Percentiles rank a stretch among this genome's conserved stretches.
Conservation (phyloP, 2,113 vertebrate genomes). For the Herpetotheres cachinnans region DNA sequence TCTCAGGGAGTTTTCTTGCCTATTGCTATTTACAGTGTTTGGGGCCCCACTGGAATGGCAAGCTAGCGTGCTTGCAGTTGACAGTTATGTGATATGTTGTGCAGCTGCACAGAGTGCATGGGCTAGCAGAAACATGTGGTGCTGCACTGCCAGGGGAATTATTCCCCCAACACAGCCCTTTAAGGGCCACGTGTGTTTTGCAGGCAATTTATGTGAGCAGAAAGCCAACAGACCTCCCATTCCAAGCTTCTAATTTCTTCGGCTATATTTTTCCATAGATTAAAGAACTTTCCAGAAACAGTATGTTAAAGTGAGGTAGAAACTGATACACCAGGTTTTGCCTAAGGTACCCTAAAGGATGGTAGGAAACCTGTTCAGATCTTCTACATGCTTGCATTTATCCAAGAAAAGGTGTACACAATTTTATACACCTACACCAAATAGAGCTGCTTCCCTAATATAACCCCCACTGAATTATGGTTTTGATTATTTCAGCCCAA, state of each 20-base stretch:
- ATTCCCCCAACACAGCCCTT: neutral
- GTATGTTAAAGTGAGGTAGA: neutral
- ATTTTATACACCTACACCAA: neutral
- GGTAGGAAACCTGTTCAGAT: neutral
- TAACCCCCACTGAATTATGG: neutral
- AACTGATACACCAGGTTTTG: neutral
- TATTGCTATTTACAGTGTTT: neutral
- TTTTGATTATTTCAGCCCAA: neutral
- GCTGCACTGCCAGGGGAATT: neutral
- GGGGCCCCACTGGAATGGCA: neutral
- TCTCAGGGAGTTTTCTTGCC: neutral
- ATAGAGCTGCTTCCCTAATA: neutral
- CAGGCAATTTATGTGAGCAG: constrained; percentile 2
- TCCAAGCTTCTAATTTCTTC: neutral
- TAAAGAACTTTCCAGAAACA: constrained; percentile 4
- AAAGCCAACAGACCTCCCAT: neutral
- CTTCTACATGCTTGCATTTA: neutral
- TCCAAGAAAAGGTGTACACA: accelerated
- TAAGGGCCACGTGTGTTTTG: neutral
- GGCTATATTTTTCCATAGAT: neutral
- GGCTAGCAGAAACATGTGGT: neutral
- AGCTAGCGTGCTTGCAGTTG: neutral
- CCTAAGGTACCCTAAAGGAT: neutral
- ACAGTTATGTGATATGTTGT: neutral
- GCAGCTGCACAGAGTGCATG: neutral